Evolutionary conservation across 2,113 vertebrate species (phyloP), one percentile per base, ranked within the genome.

Genomic region (Oncorhynchus mykiss): DNA sequence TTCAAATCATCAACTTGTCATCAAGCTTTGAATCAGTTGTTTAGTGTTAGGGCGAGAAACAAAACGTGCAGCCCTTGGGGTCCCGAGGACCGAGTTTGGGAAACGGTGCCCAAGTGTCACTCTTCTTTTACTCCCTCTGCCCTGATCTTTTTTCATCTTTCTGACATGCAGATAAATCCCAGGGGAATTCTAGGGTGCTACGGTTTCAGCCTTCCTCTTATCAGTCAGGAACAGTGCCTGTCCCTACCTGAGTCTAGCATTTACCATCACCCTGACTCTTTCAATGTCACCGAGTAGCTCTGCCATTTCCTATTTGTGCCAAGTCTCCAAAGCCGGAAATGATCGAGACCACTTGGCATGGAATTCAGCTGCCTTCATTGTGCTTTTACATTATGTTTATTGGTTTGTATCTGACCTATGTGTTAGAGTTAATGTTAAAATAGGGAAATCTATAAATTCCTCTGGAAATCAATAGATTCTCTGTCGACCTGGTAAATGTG

Each of bases 191-290:
- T 31, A 34, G 71, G 75, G 73, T 66, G 79, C 84, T 82, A 81
- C 49, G 25, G 74, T 85, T 79, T 75, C 72, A 80, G 77, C 79
- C 72, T 79, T 51, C n/a, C 1, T 73, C 89, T 90, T 91, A 91
- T 90, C 87, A 87, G 88, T 88, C 88, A 87, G 86, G 72, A 82
- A 51, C 90, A 92, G 90, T 9, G 78, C 18, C 76, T 81, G 84
- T 84, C 83, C 85, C 83, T 59, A 82, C 83, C 83, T 54, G 72
- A 82, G 84, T 84, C 84, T 90, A 85, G 85, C 84, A 87, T 89
- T 87, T 88, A 89, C 81, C 80, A 27, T 76, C 84, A 78, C 18
- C 69, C 85, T 78, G 77, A 67, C 78, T 80, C 78, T 67, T 62
- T 74, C 76, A 20, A 81, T 75, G 82, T 80, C 84, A 82, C 80